Base-by-base conservation (phyloP, 2,888 invertebrate species). In the Agrotis puta region DNA sequence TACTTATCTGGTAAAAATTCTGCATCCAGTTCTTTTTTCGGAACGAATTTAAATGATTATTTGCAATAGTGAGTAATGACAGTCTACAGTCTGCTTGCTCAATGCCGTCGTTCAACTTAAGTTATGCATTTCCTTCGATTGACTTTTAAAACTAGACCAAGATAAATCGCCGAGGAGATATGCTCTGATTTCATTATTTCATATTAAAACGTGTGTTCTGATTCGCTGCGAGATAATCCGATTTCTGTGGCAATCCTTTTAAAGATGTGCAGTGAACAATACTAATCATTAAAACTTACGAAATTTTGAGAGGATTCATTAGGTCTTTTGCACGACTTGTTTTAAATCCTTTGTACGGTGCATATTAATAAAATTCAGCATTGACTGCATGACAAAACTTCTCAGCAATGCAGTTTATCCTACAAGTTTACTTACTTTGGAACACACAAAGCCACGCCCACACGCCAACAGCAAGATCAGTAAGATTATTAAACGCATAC, bases 91-190 rank as follows among this genome's bases (percentile, higher is more conserved):
- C 51, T 13, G 13, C 33, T 62, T 22, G 58, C 68, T 77, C 79
- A 79, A 81, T 79, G 78, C 64, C 82, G 48, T 56, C 27, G 61
- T 64, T 63, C 67, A 72, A 51, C 24, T 59, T 81, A 64, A 66
- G 11, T 72, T 81, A 77, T 65, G 67, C 67, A 77, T 79, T 79
- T 79, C 78, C 81, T 70, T 50, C 78, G 67, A 65, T 62, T 79
- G 78, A 79, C 82, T 79, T 79, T 81, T 79, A 68, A 72, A 79
- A 72, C 63, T 63, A 81, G 79, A 81, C 72, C 78, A 81, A 68
- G 64, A 81, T 77, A 72, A 71, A 62, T 51, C 22, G 53, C 56
- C 16, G 43, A 57, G 53, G 53, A 54, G 57, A 80, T 70, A 64
- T 79, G 67, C 33, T 65, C 47, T 64, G 58, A 63, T 70, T 78